Conservation (phyloP, 2,113 vertebrate genomes). For the Nycticebus coucang region DNA sequence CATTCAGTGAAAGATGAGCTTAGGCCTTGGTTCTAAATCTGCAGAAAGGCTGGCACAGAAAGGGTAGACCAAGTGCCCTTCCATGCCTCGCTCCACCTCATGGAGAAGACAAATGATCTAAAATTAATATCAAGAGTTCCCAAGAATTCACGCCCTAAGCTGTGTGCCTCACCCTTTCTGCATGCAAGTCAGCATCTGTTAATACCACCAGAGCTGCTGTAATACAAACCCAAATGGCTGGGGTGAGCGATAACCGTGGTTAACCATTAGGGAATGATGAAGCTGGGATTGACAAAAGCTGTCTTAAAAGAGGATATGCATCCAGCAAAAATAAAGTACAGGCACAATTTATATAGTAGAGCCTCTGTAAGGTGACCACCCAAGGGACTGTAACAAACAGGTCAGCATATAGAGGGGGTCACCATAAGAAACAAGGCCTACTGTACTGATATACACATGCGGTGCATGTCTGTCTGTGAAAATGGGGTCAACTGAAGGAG, state of each 20-base stretch:
- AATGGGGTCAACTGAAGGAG: too few relatives aligned
- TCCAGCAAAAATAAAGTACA: background rate
- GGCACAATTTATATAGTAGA: background rate
- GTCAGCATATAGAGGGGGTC: too few relatives aligned
- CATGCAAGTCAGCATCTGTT: background rate
- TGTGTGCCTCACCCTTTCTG: background rate
- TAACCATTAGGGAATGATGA: background rate
- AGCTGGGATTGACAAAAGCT: background rate
- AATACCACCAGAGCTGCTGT: too few relatives aligned
- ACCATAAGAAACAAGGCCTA: too few relatives aligned
- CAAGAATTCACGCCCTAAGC: accelerated
- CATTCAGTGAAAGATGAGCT: background rate
- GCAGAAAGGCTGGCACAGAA: background rate
- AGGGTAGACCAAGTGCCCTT: background rate
- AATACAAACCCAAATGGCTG: background rate
- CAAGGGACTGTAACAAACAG: too few relatives aligned
- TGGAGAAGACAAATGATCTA: background rate
- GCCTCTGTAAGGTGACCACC: too few relatives aligned
- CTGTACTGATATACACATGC: too few relatives aligned
- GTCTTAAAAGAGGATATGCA: background rate
- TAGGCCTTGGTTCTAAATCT: background rate
- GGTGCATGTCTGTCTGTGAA: too few relatives aligned
- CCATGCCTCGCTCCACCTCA: background rate
- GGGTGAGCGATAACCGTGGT: background rate
- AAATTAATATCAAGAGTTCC: background rate